These are phyloP conservation scores for Helleia helle DNA, from an alignment of 2,888 invertebrate species.

Conservation along the genomic window DNA sequence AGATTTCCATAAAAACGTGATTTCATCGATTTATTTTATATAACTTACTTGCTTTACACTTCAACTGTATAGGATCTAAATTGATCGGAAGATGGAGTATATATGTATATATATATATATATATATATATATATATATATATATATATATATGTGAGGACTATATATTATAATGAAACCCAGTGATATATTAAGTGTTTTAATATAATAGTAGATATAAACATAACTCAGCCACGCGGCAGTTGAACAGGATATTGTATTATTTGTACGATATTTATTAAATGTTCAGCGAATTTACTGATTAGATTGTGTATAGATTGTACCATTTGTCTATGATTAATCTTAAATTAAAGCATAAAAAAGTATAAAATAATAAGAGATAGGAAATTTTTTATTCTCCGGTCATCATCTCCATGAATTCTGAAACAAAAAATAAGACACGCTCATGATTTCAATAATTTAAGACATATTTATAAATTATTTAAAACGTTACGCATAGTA, in stretches of 20 bases:
- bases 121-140: too few species aligned
- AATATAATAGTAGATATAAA: conserved; percentile 68
- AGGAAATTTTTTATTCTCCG: conserved; percentile 80
- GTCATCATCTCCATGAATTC: conserved; percentile 98
- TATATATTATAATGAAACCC: conserved; percentile 19
- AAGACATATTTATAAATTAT: too few species aligned
- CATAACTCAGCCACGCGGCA: conserved; percentile 68
- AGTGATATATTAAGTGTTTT: conserved; percentile 61
- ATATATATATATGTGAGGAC: too few species aligned
- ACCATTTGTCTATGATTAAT: conserved; percentile 26
- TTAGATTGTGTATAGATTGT: not conserved
- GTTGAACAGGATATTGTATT: conserved; percentile 53
- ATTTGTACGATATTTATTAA: conserved; percentile 50
- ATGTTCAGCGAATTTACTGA: not conserved
- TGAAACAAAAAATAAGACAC: conserved; percentile 78
- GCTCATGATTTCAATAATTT: too few species aligned
- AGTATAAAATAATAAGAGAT: conserved; percentile 40
- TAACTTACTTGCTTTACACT: too few species aligned
- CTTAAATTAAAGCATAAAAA: conserved; percentile 54
- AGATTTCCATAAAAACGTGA: too few species aligned
- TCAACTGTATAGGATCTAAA: too few species aligned
- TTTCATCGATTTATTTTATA: too few species aligned
- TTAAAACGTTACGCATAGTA: too few species aligned
- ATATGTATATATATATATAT: too few species aligned
- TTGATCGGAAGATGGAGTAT: too few species aligned